Conservation (phyloP, 2,888 invertebrate genomes). For the Azorinus chamasolen region DNA sequence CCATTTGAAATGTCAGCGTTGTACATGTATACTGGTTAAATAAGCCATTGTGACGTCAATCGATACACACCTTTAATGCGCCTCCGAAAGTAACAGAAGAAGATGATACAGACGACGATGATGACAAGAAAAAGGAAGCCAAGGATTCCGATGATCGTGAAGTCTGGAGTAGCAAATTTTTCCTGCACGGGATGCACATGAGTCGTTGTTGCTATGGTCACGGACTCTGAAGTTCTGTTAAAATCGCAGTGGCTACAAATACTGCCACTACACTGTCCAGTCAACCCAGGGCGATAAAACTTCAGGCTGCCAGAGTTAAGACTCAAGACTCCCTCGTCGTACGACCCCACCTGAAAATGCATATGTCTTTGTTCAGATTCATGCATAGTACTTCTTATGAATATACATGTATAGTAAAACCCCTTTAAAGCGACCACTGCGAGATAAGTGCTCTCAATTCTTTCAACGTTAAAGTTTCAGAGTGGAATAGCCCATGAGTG, state of each 20-base stretch:
- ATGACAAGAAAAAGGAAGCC: conserved; percentile 62
- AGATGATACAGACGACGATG: conserved; percentile 49
- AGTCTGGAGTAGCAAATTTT: conserved; percentile 55
- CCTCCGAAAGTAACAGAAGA: conserved; percentile 58
- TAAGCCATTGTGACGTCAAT: no score
- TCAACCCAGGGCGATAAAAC: conserved; percentile 33
- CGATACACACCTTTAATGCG: conserved; percentile 61
- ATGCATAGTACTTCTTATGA: not conserved
- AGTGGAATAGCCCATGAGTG: no score
- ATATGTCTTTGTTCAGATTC: no score
- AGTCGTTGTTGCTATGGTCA: conserved; percentile 21
- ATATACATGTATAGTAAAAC: not conserved
- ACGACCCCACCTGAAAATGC: conserved; percentile 62
- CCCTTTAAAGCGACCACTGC: not conserved
- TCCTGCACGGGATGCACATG: conserved; percentile 24
- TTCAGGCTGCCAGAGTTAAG: conserved; percentile 27
- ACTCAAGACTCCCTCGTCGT: conserved; percentile 38
- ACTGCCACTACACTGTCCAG: conserved; percentile 41
- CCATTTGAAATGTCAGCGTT: no score
- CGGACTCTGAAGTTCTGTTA: conserved; percentile 5
- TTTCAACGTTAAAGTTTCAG: no score
- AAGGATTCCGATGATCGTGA: conserved; percentile 62
- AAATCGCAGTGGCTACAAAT: conserved; percentile 52
- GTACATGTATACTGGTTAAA: no score
- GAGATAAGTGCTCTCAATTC: no score